Percentiles rank a stretch among this genome's conserved stretches.
Evolutionary conservation across 2,113 vertebrate genomes (phyloP).

Genomic region (Xiphias gladius): DNA sequence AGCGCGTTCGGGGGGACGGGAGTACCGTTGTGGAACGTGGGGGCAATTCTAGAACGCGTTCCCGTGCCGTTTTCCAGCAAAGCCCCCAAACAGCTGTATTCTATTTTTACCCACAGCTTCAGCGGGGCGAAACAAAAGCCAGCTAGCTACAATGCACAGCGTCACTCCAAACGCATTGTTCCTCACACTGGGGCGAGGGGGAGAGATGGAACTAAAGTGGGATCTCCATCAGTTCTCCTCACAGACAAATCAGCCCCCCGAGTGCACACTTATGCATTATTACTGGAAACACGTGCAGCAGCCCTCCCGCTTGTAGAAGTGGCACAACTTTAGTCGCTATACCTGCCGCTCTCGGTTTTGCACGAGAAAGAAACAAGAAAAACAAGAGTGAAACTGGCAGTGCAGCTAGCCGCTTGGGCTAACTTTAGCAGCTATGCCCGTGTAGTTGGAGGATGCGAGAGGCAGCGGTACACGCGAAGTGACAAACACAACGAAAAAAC

Average conservation of each 20-base stretch:
- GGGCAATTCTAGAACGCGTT: slow-evolving; percentile 9
- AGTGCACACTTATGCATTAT: slow-evolving; percentile 24
- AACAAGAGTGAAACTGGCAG: slow-evolving; percentile 46
- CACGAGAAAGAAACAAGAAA: slow-evolving; percentile 23
- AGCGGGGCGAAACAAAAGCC: slow-evolving; percentile 59
- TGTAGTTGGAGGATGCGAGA: slow-evolving; percentile 57
- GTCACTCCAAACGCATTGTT: slow-evolving; percentile 74
- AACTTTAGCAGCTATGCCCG: slow-evolving; percentile 70
- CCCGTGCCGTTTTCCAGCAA: slow-evolving; percentile 41
- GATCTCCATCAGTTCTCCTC: slow-evolving; percentile 40
- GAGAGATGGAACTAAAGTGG: slow-evolving; percentile 30
- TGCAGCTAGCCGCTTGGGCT: slow-evolving; percentile 67
- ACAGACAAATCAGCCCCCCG: not conserved
- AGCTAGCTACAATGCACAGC: slow-evolving; percentile 56
- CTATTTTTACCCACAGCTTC: slow-evolving; percentile 66
- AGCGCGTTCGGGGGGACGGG: not conserved
- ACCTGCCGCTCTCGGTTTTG: slow-evolving; percentile 17
- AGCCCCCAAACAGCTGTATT: slow-evolving; percentile 68
- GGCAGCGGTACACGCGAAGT: slow-evolving; percentile 15
- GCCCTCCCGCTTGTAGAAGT: not conserved
- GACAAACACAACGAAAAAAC: slow-evolving; percentile 33
- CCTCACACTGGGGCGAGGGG: slow-evolving; percentile 46
- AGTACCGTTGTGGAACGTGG: not conserved
- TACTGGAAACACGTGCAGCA: slow-evolving; percentile 35
- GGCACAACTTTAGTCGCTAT: slow-evolving; percentile 51